Evolutionary conservation across 92 coral and sea anemone genomes (phyloP), one percentile per base, ranked within the genome.

Genomic region (Palythoa grandiflora): DNA sequence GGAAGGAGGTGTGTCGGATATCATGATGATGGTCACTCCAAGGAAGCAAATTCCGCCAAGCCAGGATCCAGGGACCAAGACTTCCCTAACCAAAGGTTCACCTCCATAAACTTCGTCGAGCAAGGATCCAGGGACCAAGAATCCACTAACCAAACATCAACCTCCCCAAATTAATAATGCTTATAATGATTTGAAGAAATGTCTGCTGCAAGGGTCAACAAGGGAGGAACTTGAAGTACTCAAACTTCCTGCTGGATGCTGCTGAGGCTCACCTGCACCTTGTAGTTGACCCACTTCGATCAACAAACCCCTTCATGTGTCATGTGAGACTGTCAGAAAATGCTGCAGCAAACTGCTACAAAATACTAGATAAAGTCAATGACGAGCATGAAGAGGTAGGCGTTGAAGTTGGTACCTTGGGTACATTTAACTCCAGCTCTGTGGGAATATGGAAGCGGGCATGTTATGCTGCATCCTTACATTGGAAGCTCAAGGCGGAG

Each of bases 381-480:
- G 85, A 80, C 14, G 79, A 87, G 16, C 85, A 77, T 2, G 79
- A 54, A 40, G 91, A 91, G 9, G 47, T 88, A 36, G 94, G 89
- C 16, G 79, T 91, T 19, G 80, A 77, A 38, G 35, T 88, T 48
- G 94, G 91, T 68, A 68, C 80, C 61, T 87, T 84, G 36, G 94
- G 93, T 55, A 85, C 78, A n/a, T 87, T 91, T 76, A 61, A 79
- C 81, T 38, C 75, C 37, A 75, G 48, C 16, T 75, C 91, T 21
- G n/a, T 87, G 36, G 89, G 88, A 57, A 83, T 91, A 73, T 91
- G 91, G 93, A 85, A 38, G 40, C 83, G 55, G 17, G 93, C 91
- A 16, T 59, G 16, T 50, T 63, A 38, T 39, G 91, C 89, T 10
- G 76, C 91, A 2, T 11, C 77, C 5, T 48, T 77, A 47, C 60